These are phyloP conservation scores for Thamnophis sirtalis DNA, from an alignment of 2,113 vertebrate species.

Conservation along the genomic window DNA sequence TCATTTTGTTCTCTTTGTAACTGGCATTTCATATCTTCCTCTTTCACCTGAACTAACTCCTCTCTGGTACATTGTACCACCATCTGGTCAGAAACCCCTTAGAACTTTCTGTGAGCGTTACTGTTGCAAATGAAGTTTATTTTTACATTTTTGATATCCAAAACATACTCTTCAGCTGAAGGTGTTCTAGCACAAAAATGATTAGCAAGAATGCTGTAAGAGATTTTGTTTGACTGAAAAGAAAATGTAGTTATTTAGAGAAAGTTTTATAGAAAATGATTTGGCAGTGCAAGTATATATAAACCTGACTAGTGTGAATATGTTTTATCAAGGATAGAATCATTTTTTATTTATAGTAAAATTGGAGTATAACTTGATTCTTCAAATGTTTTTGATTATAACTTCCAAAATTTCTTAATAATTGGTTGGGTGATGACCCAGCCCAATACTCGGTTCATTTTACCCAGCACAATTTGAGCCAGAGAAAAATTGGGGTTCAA, in stretches of 20 bases:
- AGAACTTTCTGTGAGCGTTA: not conserved
- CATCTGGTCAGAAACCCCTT: not conserved
- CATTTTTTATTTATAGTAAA: not conserved
- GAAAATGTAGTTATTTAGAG: not conserved
- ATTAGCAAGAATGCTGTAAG: not conserved
- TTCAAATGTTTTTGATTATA: not conserved
- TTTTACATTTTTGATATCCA: not conserved
- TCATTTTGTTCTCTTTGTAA: not conserved
- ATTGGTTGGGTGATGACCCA: not conserved
- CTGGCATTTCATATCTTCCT: not conserved
- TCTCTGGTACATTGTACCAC: not conserved
- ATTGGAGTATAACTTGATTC: not conserved
- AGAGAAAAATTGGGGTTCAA: not conserved
- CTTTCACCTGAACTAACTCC: not conserved
- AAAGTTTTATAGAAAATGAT: not conserved
- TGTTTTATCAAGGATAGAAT: not conserved
- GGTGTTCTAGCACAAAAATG: not conserved
- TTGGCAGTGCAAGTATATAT: not conserved
- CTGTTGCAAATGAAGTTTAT: not conserved
- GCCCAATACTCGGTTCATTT: not conserved
- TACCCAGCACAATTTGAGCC: not conserved
- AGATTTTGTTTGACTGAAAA: not conserved
- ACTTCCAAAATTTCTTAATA: not conserved
- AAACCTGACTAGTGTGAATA: not conserved
- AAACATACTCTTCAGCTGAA: not conserved